Evolutionary conservation across 1,140 invertebrate species (phyloP).

Genomic region (Drosophila ananassae): DNA sequence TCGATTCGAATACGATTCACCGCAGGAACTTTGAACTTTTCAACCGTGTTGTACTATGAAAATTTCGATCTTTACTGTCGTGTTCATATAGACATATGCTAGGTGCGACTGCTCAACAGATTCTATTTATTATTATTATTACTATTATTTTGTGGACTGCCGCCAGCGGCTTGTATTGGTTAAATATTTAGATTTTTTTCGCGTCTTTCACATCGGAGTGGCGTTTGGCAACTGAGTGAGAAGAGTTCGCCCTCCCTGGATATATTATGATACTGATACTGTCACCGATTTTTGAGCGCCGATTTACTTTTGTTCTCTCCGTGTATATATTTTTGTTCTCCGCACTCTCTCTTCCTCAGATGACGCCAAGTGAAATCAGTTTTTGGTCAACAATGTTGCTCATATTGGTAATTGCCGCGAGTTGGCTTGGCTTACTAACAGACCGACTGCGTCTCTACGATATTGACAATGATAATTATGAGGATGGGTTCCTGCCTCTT

Average conservation of each 20-base stretch:
- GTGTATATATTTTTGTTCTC: slow-evolving; percentile 7
- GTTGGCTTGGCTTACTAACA: slow-evolving; percentile 1
- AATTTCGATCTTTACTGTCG: slow-evolving; percentile 21
- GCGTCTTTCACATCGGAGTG: slow-evolving; percentile 72
- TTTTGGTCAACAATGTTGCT: slow-evolving; percentile 58
- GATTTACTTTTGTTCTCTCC: slow-evolving; percentile 28
- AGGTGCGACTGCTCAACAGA: slow-evolving; percentile 40
- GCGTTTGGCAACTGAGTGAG: slow-evolving; percentile 68
- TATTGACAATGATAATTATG: slow-evolving; percentile 34
- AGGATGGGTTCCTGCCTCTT: slow-evolving; percentile 8
- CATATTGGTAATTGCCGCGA: slow-evolving; percentile 62
- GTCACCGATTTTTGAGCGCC: slow-evolving; percentile 13
- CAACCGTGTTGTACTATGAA: slow-evolving; percentile 31
- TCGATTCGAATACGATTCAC: slow-evolving; percentile 13
- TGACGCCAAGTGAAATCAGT: slow-evolving; percentile 56
- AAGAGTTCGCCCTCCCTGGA: slow-evolving; percentile 43
- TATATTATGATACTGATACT: slow-evolving; percentile 46
- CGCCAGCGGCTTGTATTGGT: slow-evolving; percentile 48
- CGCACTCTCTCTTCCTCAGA: slow-evolving; percentile 1
- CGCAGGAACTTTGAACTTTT: slow-evolving; percentile 29
- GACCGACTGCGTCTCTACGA: slow-evolving; percentile 1
- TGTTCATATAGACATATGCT: slow-evolving; percentile 21
- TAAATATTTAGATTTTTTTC: slow-evolving; percentile 36
- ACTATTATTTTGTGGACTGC: slow-evolving; percentile 36
- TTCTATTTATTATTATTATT: slow-evolving; percentile 34